These are phyloP conservation scores for Eupithecia exiguata DNA, from an alignment of 2,888 invertebrate species.

Conservation along the genomic window DNA sequence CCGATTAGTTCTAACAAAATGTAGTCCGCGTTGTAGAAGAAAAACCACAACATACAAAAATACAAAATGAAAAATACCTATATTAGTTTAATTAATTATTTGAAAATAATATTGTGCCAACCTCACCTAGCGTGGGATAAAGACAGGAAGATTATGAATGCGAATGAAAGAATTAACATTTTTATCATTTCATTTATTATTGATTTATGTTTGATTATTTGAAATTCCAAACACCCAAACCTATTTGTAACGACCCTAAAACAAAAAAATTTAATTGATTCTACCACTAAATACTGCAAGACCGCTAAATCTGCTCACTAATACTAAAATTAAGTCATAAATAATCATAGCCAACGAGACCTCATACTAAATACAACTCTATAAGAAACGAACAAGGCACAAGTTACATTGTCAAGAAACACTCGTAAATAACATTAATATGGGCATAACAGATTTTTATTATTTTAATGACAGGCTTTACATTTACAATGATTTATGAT, in stretches of 20 bases:
- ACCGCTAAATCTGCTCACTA: conserved; percentile 26
- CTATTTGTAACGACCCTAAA: conserved; percentile 26
- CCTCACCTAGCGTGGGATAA: too few species aligned
- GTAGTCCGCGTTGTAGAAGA: too few species aligned
- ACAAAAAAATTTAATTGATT: conserved; percentile 29
- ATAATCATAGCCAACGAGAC: conserved; percentile 30
- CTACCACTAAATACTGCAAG: conserved; percentile 27
- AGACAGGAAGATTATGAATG: too few species aligned
- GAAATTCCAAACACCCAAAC: not conserved
- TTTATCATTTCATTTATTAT: too few species aligned
- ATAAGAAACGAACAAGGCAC: conserved; percentile 14
- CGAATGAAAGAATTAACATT: too few species aligned
- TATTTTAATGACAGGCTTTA: conserved; percentile 50
- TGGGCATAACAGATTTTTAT: conserved; percentile 46
- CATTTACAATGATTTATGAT: conserved; percentile 45
- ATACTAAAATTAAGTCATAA: conserved; percentile 43
- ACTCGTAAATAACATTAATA: conserved; percentile 43
- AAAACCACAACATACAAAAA: too few species aligned
- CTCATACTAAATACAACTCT: not conserved
- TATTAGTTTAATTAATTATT: too few species aligned
- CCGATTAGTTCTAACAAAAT: too few species aligned
- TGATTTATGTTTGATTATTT: too few species aligned
- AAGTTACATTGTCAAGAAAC: conserved; percentile 19
- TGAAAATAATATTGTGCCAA: not conserved
- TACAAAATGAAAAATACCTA: too few species aligned